Conservation (phyloP, 2,888 invertebrate species). For the Amorpha juglandis region DNA sequence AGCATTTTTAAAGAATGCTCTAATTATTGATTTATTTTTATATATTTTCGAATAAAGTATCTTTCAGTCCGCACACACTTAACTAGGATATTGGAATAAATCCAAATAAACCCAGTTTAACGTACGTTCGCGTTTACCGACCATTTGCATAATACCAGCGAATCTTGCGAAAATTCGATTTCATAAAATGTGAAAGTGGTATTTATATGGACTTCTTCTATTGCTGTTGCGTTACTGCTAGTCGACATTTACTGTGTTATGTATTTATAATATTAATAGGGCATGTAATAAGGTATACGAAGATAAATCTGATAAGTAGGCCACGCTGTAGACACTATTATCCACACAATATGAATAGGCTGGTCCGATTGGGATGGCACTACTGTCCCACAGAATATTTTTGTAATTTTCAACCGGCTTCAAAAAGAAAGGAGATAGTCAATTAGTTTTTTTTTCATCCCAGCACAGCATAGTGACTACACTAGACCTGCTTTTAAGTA, state of each 20-base stretch:
- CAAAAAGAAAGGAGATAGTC: too few species aligned
- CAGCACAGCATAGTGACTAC: too few species aligned
- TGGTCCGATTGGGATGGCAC: too few species aligned
- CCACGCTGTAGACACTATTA: too few species aligned
- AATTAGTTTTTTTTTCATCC: too few species aligned
- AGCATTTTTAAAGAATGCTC: neutral
- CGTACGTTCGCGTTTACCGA: conserved; percentile 17
- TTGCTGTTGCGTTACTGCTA: conserved; percentile 28
- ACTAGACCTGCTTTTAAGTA: too few species aligned
- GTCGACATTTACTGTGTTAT: conserved; percentile 1
- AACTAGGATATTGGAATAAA: conserved; percentile 34
- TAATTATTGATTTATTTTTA: neutral
- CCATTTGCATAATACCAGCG: conserved; percentile 21
- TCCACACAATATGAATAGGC: too few species aligned
- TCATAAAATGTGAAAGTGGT: conserved; percentile 24
- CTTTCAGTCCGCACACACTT: neutral
- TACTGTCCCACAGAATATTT: too few species aligned
- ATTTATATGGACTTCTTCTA: conserved; percentile 23
- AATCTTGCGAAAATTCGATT: conserved; percentile 25
- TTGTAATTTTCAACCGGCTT: too few species aligned
- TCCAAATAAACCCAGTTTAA: conserved; percentile 32
- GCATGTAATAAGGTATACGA: too few species aligned
- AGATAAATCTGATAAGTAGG: too few species aligned
- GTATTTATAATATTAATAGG: too few species aligned
- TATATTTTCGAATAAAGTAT: neutral